Base-by-base conservation (phyloP, 2,797 vertebrate genomes). In the Pristis pectinata region DNA sequence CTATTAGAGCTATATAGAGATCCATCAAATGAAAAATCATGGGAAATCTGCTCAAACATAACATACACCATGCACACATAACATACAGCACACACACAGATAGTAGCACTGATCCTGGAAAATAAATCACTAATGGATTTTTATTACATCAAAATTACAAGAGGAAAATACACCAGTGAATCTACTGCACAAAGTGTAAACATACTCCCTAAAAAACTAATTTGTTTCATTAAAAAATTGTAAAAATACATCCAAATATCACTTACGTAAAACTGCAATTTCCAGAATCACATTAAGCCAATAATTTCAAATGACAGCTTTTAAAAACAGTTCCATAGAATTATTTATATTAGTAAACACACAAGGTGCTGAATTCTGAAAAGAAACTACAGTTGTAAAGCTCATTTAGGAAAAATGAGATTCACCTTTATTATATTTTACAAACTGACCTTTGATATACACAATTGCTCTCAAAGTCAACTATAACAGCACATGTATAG, bases 231-330 rank as follows among this genome's bases (percentile, higher is more conserved):
- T 19, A 53, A 74, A 92, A 94, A 67, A 24, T 67, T 24, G 87
- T 94, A 94, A 94, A 94, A 94, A 76, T 89, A 93, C 27, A 74
- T 76, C 92, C 72, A 70, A 70, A 37, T 41, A 53, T 17, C 41
- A 76, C 92, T 93, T 67, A 70, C 94, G 9, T 93, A 94, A 34
- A 94, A 94, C 53, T 94, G 91, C 41, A 74, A 72, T 49, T 74
- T 94, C 13, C 70, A 74, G 49, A 94, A 94, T 76, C 27, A 94
- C 70, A 94, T n/a, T 56, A 30, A 94, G 19, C 87, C 85, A 67
- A 61, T 67, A 53, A 19, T 53, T 76, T 94, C 70, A 41, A 94
- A 74, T 56, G 30, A 44, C 41, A 94, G 9, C 24, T 53, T 70
- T 30, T 34, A 8, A 76, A 72, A 93, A 76, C 49, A 30, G 4